These are phyloP conservation scores for Clunio marinus DNA, from an alignment of 2,888 invertebrate species.

Conservation along the genomic window DNA sequence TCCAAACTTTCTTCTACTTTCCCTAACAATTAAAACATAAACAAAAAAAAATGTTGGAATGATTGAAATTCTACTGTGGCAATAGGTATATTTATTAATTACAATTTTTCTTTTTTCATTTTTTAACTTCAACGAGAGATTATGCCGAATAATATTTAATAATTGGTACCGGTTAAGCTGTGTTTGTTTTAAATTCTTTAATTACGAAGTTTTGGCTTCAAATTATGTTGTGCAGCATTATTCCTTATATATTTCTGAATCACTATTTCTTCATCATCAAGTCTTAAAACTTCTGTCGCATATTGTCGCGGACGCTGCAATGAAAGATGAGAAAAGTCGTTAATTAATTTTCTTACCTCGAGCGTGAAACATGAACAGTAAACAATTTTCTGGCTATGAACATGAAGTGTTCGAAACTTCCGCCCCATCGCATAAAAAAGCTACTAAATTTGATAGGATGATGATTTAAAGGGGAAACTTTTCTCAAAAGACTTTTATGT, in stretches of 20 bases:
- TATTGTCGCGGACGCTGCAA: slow-evolving; percentile 8
- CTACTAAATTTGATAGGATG: neutral
- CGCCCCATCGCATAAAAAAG: neutral
- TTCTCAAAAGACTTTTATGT: too few species aligned
- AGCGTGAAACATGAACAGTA: slow-evolving; percentile 1
- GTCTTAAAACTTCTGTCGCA: too few species aligned
- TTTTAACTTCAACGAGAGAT: too few species aligned
- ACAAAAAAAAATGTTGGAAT: slow-evolving; percentile 5
- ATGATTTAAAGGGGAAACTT: neutral
- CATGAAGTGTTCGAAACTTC: neutral
- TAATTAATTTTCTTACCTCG: neutral
- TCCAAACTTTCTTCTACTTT: neutral
- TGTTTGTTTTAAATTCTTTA: too few species aligned
- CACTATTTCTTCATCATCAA: too few species aligned
- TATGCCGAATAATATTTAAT: too few species aligned
- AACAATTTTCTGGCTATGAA: neutral
- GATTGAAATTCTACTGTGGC: neutral
- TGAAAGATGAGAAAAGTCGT: neutral
- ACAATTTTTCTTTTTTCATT: too few species aligned
- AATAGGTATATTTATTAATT: too few species aligned
- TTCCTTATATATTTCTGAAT: too few species aligned
- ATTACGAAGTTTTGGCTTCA: too few species aligned
- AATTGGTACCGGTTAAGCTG: neutral
- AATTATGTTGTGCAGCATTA: too few species aligned
- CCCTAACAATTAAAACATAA: neutral